phyloP scores from a whole-genome alignment of 1,140 invertebrate species.

The Drosophila pectinifera region DNA sequence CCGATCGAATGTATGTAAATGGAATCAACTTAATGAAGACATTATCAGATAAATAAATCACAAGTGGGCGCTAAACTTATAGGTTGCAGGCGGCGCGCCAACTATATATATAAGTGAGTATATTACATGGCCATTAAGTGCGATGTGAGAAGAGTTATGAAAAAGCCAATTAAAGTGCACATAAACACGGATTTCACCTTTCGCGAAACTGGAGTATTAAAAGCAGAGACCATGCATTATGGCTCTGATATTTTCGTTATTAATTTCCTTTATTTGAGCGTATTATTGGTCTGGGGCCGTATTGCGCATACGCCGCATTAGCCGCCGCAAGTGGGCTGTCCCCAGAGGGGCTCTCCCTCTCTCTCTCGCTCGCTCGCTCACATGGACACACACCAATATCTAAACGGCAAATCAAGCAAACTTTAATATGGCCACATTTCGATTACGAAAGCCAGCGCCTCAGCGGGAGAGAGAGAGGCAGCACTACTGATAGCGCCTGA shows the following conservation, averaged over 20 bases:
- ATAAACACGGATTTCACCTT: constrained; percentile 46
- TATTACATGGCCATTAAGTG: constrained; percentile 36
- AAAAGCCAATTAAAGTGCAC: constrained; percentile 64
- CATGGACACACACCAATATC: constrained; percentile 50
- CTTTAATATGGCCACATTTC: constrained; percentile 81
- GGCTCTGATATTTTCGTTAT: constrained; percentile 26
- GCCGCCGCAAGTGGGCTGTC: constrained; percentile 73
- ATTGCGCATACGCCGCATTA: constrained; percentile 71
- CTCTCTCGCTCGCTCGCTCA: constrained; percentile 4
- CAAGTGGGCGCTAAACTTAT: constrained; percentile 45
- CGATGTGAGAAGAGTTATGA: constrained; percentile 49
- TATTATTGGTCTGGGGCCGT: constrained; percentile 49
- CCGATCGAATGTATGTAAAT: constrained; percentile 48
- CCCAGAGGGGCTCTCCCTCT: constrained; percentile 45
- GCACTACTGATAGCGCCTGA: constrained; percentile 8
- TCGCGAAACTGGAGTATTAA: constrained; percentile 35
- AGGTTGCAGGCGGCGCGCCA: constrained; percentile 27
- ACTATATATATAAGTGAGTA: not conserved
- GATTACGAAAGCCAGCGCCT: constrained; percentile 55
- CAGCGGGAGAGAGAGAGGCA: constrained; percentile 10
- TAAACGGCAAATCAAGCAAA: constrained; percentile 80
- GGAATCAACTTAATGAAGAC: constrained; percentile 52
- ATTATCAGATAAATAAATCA: constrained; percentile 54
- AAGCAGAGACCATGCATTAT: constrained; percentile 43
- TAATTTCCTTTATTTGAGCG: constrained; percentile 36